Evolutionary conservation across 2,113 vertebrate genomes (phyloP).

Genomic region (Falcunculus frontatus): DNA sequence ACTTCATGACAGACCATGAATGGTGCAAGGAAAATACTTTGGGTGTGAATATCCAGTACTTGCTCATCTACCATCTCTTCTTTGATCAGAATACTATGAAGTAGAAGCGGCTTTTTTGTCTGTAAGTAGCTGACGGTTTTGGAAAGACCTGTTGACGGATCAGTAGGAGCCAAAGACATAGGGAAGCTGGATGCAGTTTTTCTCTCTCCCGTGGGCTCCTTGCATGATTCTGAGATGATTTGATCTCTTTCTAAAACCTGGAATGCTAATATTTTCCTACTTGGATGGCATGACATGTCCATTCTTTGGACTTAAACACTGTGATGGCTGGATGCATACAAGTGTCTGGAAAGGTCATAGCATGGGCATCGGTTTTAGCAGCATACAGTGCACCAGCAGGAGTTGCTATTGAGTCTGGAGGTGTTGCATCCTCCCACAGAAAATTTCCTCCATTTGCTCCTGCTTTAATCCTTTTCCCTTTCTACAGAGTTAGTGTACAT

Average conservation of each 20-base stretch:
- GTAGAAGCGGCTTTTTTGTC: not conserved
- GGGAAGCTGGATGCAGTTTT: not conserved
- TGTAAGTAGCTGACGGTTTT: not conserved
- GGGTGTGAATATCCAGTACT: slow-evolving; percentile 46
- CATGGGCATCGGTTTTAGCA: not conserved
- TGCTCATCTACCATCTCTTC: not conserved
- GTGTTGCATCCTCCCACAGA: not conserved
- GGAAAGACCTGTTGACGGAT: not conserved
- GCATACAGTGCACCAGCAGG: not conserved
- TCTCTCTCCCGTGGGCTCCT: not conserved
- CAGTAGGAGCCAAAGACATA: not conserved
- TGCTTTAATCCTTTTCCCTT: not conserved
- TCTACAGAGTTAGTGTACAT: not conserved
- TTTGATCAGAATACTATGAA: slow-evolving; percentile 5
- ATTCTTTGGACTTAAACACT: not conserved
- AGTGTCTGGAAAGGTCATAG: not conserved
- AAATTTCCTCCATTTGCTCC: not conserved
- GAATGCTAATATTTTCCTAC: not conserved
- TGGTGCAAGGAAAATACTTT: slow-evolving; percentile 6
- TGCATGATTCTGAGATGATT: not conserved
- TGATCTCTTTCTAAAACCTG: not conserved
- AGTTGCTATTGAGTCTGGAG: not conserved
- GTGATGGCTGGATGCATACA: not conserved
- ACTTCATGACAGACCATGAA: slow-evolving; percentile 24
- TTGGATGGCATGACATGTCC: not conserved